A percentile compares a stretch with the other conserved stretches of the same genome.
Conservation (phyloP, 2,113 vertebrate species). For the Percopsis transmontana region DNA sequence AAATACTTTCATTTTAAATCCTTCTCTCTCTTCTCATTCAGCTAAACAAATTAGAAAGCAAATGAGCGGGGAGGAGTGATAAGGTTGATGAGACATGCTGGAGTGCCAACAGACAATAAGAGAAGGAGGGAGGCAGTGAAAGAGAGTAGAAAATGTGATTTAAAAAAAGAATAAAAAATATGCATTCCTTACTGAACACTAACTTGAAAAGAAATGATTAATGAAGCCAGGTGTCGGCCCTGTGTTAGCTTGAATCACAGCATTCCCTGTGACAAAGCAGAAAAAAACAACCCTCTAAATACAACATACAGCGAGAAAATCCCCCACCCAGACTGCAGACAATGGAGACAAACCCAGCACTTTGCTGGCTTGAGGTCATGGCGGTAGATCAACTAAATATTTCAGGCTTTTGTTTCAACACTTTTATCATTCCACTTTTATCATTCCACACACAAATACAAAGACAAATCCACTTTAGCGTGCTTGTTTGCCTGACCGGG, state of each 20-base stretch:
- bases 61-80: slow-evolving; percentile 63
- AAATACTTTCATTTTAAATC: background rate
- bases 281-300: slow-evolving; percentile 37
- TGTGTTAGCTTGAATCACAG: slow-evolving; percentile 61
- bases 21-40: slow-evolving; percentile 16
- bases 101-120: slow-evolving; percentile 58
- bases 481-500: slow-evolving; percentile 35
- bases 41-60: slow-evolving; percentile 65
- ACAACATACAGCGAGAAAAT: slow-evolving; percentile 38
- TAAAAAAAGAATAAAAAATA: slow-evolving; percentile 22
- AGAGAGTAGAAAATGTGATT: slow-evolving; percentile 26
- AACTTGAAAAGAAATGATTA: slow-evolving; percentile 68
- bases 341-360: slow-evolving; percentile 33
- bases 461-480: slow-evolving; percentile 14
- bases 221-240: slow-evolving; percentile 71
- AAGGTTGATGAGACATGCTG: slow-evolving; percentile 56
- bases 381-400: slow-evolving; percentile 46
- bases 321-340: slow-evolving; percentile 34
- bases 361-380: slow-evolving; percentile 38
- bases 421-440: slow-evolving; percentile 35
- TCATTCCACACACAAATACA: slow-evolving; percentile 11
- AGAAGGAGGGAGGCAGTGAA: background rate
- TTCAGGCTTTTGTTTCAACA: slow-evolving; percentile 34
- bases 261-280: slow-evolving; percentile 62
- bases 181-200: slow-evolving; percentile 48